Base-by-base conservation (phyloP, 92 coral and sea anemone species). In the Actinostola sp. region DNA sequence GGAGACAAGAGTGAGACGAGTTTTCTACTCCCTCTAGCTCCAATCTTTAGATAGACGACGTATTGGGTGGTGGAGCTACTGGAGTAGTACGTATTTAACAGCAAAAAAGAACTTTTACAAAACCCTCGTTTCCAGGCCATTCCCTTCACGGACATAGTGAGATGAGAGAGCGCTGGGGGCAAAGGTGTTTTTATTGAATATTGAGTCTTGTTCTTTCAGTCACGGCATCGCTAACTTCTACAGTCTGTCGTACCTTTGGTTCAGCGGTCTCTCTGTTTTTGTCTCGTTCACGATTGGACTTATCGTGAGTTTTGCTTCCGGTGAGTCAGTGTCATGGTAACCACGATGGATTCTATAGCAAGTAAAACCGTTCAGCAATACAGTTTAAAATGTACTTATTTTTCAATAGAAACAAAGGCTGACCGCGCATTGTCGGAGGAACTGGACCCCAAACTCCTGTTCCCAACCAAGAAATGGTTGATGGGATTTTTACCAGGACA, bases 201-300 rank as follows among this genome's bases (percentile, higher is more conserved):
- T 0, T 14, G 2, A 8, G 19, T 78, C 8, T 50, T 52, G 29
- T 39, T 2, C 39, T 45, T 11, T 38, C 77, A 86, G 96, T 58
- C 76, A 82, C 26, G 89, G 82, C 10, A 78, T 93, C 57, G 96
- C 98, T 9, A 88, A 89, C 38, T 86, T 93, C 68, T 91, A 88
- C 70, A 92, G 94, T 72, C 82, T 93, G 78, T 93, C 96, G 11
- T 93, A 93, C 81, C 72, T 93, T 44, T 93, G 98, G 98, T 78
- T 89, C 83, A 81, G 93, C 71, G 96, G 90, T 70, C 79, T 91
- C 34, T 85, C 96, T 1, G 78, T 86, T 0, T 55, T 85, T 10
- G 88, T 91, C 2, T 68, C 98, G 17, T 93, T 93, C 70, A 65
- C 88, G 51, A 89, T 93, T 29, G 98, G 98, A 27, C 78, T 82